A percentile compares a stretch with the other conserved stretches of the same genome.
phyloP scores from a whole-genome alignment of 2,113 vertebrate species.

The Malurus alboscapulatus region DNA sequence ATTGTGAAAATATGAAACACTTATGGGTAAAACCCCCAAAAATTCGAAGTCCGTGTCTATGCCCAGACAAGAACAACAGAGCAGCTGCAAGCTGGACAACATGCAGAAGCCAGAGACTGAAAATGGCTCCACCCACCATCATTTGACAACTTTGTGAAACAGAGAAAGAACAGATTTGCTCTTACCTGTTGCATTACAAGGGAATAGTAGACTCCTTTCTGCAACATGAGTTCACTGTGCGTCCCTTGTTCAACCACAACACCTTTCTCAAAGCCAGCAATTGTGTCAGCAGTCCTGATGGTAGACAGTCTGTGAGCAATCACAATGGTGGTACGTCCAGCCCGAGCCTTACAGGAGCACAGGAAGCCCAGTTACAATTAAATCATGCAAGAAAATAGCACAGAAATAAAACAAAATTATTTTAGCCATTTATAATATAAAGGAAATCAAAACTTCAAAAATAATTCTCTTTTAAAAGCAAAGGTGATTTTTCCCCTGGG shows the following conservation, averaged over 20 bases:
- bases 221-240: constrained; percentile 75
- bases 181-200: constrained; percentile 79
- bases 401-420: not conserved
- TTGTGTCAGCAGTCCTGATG: constrained; percentile 76
- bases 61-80: not conserved
- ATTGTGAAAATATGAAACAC: not conserved
- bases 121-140: not conserved
- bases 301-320: constrained; percentile 80
- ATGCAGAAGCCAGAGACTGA: not conserved
- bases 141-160: not conserved
- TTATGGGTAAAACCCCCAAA: not conserved
- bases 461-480: not conserved
- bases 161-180: not conserved
- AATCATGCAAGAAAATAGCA: not conserved
- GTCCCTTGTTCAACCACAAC: constrained; percentile 73
- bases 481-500: not conserved
- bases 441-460: not conserved
- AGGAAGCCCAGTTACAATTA: not conserved
- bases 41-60: not conserved
- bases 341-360: constrained; percentile 65
- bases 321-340: constrained; percentile 79
- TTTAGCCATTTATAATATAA: not conserved
- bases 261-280: constrained; percentile 74
- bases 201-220: constrained; percentile 75
- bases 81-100: not conserved